Base-by-base conservation (phyloP, 2,113 vertebrate species). In the Anas platyrhynchos region DNA sequence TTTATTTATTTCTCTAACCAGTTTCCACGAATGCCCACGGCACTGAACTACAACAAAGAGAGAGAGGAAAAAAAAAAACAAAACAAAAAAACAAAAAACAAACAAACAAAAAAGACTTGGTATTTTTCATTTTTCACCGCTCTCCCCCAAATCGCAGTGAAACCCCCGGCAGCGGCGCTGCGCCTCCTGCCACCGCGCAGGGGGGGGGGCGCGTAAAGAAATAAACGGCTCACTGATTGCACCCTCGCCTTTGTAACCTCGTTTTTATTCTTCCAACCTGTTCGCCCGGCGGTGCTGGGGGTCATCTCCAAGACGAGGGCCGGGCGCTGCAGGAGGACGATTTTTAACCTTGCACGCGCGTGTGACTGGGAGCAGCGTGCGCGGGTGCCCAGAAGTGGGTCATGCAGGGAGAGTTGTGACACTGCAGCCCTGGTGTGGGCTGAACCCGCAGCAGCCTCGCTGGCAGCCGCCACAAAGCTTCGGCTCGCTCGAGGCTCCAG, bases 11-110 rank as follows among this genome's bases (percentile, higher is more conserved):
- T 67, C 32, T 83, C 48, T 26, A 85, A 66, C 17, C 18, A 1
- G 1, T 62, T 73, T 77, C 25, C 77, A 72, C n/a, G 83, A 78
- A 56, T 63, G 14, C 11, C 11, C 17, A 21, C 3, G 15, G 17
- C 36, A 25, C 26, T n/a, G 85, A 88, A 31, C 71, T 89, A 6
- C 81, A 87, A 89, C 93, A 95, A 95, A 94, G 75, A 69, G 50
- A 41, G 41, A 41, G 75, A 69, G 50, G 36, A 9, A 8, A 18
- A 46, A 20, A 46, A 18, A 44, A 5, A 43, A 16, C 32, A 17
- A 36, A 29, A 38, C 38, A 16, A 16, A 43, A 43, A 16, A 43
- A 43, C 13, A 15, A 15, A 43, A 38, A 21, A 36, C 29, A 41
- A 41, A 41, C 38, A 41, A 41, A 38, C 10, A 38, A 41, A 41